Conservation (phyloP, 2,888 invertebrate genomes). For the Parnassius smintheus region DNA sequence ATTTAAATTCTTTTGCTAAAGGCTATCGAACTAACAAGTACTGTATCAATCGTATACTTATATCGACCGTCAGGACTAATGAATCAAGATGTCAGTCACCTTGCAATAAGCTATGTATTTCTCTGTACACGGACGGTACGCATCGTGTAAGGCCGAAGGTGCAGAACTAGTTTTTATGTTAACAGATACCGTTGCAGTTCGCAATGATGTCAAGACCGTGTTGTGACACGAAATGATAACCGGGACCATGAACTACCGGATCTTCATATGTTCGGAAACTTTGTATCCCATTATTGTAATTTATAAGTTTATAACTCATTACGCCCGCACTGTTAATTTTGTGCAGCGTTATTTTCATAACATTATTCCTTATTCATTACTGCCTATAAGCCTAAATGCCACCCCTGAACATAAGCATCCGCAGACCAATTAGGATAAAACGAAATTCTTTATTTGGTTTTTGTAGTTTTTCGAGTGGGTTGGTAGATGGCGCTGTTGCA, state of each 20-base stretch:
- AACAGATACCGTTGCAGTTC: slow-evolving; percentile 10
- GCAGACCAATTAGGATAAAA: too few relatives aligned
- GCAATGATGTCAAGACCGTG: neutral
- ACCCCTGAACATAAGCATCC: too few relatives aligned
- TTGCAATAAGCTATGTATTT: slow-evolving; percentile 18
- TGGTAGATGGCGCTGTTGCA: too few relatives aligned
- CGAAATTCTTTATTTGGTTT: too few relatives aligned
- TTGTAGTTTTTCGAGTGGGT: too few relatives aligned
- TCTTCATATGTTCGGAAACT: too few relatives aligned
- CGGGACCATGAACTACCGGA: neutral
- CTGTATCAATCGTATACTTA: slow-evolving; percentile 13
- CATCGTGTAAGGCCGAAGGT: slow-evolving; percentile 15
- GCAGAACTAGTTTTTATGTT: slow-evolving; percentile 17
- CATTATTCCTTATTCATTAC: too few relatives aligned
- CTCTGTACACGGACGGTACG: neutral
- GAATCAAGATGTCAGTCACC: slow-evolving; percentile 23
- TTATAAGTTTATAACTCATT: too few relatives aligned
- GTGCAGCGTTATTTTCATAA: too few relatives aligned
- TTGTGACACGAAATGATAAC: neutral
- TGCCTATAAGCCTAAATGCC: too few relatives aligned
- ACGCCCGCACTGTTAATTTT: too few relatives aligned
- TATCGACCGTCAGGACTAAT: slow-evolving; percentile 21
- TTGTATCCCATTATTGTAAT: too few relatives aligned
- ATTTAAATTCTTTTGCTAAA: neutral
- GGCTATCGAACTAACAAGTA: slow-evolving; percentile 9